Percentiles rank a stretch among this genome's conserved stretches.
phyloP scores from a whole-genome alignment of 2,797 vertebrate species.

The Acanthurus tractus region DNA sequence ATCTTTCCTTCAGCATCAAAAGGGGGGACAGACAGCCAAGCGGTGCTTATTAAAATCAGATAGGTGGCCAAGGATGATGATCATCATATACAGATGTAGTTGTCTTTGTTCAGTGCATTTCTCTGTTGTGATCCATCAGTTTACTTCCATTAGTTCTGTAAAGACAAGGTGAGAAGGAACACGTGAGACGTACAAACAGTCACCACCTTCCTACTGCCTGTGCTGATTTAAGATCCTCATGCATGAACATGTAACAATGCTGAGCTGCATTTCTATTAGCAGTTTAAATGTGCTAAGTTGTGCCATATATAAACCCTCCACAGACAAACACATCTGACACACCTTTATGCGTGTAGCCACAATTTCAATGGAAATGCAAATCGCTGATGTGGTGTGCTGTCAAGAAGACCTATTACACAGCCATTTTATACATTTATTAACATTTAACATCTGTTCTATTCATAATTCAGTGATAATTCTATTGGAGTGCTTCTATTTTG shows the following conservation, averaged over 20 bases:
- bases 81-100: constrained; percentile 66
- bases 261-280: too few species aligned
- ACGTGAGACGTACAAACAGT: background rate
- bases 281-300: too few species aligned
- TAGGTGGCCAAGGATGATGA: constrained; percentile 37
- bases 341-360: too few species aligned
- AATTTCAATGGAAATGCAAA: too few species aligned
- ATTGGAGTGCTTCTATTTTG: background rate
- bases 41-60: constrained; percentile 64
- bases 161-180: constrained; percentile 12
- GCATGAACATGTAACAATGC: too few species aligned
- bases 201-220: too few species aligned
- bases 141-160: constrained; percentile 52
- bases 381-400: too few species aligned
- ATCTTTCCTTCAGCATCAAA: constrained; percentile 27
- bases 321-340: too few species aligned
- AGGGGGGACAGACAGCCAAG: constrained; percentile 19
- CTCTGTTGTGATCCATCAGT: constrained; percentile 52
- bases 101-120: constrained; percentile 76
- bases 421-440: background rate
- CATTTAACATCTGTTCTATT: background rate
- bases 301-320: too few species aligned
- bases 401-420: too few species aligned
- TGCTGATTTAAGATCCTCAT: background rate
- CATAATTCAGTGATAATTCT: background rate